These are phyloP conservation scores for Smutsia gigantea DNA, from an alignment of 2,797 vertebrate species.

Conservation along the genomic window DNA sequence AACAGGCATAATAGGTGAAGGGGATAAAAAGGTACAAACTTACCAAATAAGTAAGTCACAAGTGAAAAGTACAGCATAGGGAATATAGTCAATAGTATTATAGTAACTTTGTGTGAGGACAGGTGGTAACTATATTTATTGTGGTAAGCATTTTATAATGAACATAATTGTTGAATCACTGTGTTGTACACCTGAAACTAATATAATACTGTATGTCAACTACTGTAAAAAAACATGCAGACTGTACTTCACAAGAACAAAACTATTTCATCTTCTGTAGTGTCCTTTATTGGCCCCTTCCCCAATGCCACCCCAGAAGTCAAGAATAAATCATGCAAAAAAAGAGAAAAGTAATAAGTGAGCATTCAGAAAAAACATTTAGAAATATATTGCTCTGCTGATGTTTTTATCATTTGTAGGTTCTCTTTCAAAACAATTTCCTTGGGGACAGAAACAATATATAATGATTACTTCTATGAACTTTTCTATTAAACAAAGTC, in stretches of 20 bases:
- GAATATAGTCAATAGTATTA: no score
- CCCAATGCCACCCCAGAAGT: neutral
- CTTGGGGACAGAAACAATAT: constrained; percentile 4
- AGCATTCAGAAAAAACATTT: neutral
- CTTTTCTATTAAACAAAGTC: neutral
- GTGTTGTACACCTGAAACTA: no score
- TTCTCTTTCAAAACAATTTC: constrained; percentile 1
- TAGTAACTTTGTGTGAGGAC: no score
- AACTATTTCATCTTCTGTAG: neutral
- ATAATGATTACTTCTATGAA: neutral
- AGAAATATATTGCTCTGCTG: neutral
- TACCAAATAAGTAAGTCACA: no score
- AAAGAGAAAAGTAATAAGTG: neutral
- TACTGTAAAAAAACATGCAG: neutral
- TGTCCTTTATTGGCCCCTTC: neutral
- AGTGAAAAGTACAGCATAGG: no score
- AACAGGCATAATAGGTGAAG: no score
- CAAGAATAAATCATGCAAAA: neutral
- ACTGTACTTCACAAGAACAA: neutral
- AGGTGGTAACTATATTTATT: no score
- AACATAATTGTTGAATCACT: no score
- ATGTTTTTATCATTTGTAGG: neutral
- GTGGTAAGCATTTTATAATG: no score
- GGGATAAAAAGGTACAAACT: no score
- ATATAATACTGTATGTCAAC: no score